Evolutionary conservation across 1,140 invertebrate species (phyloP), one percentile per base, ranked within the genome.

Genomic region (Tetragonula clypearis): DNA sequence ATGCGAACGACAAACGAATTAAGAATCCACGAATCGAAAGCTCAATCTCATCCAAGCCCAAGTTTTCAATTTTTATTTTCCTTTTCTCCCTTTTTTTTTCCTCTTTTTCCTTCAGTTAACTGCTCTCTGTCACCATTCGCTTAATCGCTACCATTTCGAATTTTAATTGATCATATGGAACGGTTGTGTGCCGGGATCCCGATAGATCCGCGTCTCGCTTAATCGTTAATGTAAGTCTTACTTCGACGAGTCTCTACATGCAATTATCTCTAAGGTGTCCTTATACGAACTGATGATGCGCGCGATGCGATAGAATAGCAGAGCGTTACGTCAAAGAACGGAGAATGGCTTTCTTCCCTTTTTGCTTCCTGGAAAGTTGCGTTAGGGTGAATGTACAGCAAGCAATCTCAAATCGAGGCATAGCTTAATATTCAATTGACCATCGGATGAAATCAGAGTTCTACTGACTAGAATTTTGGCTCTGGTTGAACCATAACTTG

Each of bases 131-230:
- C 65, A 11, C 53, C 69, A 60, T 79, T 90, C 79, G 82, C 80
- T 86, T 87, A 88, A 89, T 82, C 71, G 55, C 86, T 92, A 92
- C 82, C 86, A 88, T 92, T 30, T 91, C 90, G 85, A 87, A 87
- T 88, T 90, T 88, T 66, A 91, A 91, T 91, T 91, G 91, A 91
- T 91, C 88, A 83, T 87, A 91, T 91, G 90, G 87, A 91, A 91
- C 91, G 91, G 88, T 87, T 90, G 87, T 87, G 88, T 87, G 82
- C 79, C 89, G 79, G 79, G 87, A 77, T 68, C 66, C 21, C 68
- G 49, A 23, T 49, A 17, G 78, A 62, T 79, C 75, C 83, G 78
- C 68, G 76, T 73, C 62, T 82, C 49, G 30, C 83, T 85, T 85
- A 85, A 85, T 85, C 77, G 66, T 79, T 79, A 84, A 79, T 84